Evolutionary conservation across 2,888 invertebrate genomes (phyloP), one percentile per base, ranked within the genome.

Genomic region (Cordilura impudica): DNA sequence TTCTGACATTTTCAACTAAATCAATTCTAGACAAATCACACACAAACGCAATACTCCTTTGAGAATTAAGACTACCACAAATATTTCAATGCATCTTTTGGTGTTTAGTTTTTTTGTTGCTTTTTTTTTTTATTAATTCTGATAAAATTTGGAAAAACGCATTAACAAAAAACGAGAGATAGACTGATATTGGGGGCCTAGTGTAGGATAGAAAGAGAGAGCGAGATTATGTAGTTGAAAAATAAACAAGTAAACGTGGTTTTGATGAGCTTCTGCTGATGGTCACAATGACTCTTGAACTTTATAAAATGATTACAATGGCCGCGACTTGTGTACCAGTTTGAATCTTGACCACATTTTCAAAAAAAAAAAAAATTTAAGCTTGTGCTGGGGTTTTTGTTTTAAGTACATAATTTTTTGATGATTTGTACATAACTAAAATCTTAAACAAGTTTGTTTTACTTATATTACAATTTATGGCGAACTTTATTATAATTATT

Each of bases 291-390:
- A 79, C 79, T 79, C 75, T 75, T 79, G 79, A 79, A 79, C 79
- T 79, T 79, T 79, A 79, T 71, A 75, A 79, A 74, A 67, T 72
- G 56, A 79, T 72, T 79, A 79, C 75, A 79, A 75, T 72, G 79
- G 79, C 79, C 71, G 67, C 66, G 61, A 79, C 79, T 67, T 69
- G 75, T 75, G 79, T 75, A 79, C 79, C 75, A 79, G 75, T 67
- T 79, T 75, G 53, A 35, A 75, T 35, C 67, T 79, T 75, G 79
- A 75, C 79, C 71, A 79, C 75, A 75, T 71, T 75, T 60, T 61
- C 65, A 65, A 73, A 47, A 53, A 60, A 63, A 61, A 65, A 73
- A 47, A 53, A 60, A 63, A 61, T 69, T 53, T 53, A 66, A 67
- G 18, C 58, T 31, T 51, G 29, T 6, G 39, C 6, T 54, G 39